Evolutionary conservation across 1,140 invertebrate genomes (phyloP), one percentile per base, ranked within the genome.

Genomic region (Caerostris extrusa): DNA sequence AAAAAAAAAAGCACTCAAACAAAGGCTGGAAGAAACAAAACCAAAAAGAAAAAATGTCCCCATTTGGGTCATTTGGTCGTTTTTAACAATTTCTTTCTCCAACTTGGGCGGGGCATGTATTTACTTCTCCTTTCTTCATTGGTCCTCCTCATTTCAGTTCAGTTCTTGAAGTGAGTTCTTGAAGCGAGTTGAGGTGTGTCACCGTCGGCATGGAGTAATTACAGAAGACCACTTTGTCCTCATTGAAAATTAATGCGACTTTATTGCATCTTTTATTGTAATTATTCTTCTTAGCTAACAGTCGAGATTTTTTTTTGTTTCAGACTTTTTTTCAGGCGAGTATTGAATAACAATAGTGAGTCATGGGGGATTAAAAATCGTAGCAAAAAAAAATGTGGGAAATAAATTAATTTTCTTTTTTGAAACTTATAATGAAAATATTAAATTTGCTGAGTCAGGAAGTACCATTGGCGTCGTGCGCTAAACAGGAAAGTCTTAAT

Each of bases 211-310:
- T 3, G 90, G 69, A 56, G 56, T 91, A 91, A 91, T 91, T 61
- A 91, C 90, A 91, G n/a, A n/a, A 61, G 90, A 61, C 5, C 50
- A 82, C 69, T 34, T 81, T 91, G 90, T 91, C 90, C 90, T 19
- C 90, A 82, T 71, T 19, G 90, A 82, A 61, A 91, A 91, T 91
- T 91, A 91, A 91, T 82, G 90, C 90, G 58, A 82, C 67, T 91
- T 91, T 77, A 91, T 91, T 91, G 67, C 71, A 60, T 82, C 55
- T 88, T 83, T 91, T 91, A 61, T 81, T 91, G 77, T 82, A 60
- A 71, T 91, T 91, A 82, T 71, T 56, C 90, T 53, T 77, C 8
- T 53, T 77, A 50, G 71, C 71, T 50, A 77, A 77, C 71, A 12
- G 8, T 50, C 61, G 5, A 1, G 3, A 3, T 50, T 77, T 77